Percentiles rank a stretch among this genome's conserved stretches.
Conservation (phyloP, 1,140 invertebrate genomes). For the Amphibalanus amphitrite region DNA sequence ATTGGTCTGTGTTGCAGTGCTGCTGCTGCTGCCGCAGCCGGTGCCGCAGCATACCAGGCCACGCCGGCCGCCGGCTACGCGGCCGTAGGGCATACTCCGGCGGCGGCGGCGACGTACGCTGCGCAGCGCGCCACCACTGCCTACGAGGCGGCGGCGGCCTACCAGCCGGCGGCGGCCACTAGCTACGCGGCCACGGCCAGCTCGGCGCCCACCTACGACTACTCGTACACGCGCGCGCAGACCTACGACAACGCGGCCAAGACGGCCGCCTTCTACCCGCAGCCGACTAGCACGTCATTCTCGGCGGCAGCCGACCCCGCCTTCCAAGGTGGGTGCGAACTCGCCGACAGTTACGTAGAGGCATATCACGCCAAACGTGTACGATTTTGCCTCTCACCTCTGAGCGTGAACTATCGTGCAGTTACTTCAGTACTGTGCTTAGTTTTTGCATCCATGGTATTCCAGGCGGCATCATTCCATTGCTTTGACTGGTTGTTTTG, state of each 20-base stretch:
- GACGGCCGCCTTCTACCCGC: conserved; percentile 15
- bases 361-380: no score
- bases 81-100: not conserved
- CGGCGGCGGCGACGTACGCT: not conserved
- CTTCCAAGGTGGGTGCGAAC: not conserved
- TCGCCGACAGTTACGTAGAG: no score
- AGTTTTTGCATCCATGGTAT: no score
- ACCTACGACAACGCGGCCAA: conserved; percentile 18
- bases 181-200: conserved; percentile 31
- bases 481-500: no score
- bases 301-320: not conserved
- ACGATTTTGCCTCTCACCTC: no score
- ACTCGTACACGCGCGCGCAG: conserved; percentile 23
- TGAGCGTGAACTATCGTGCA: no score
- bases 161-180: conserved; percentile 9
- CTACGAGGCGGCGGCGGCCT: not conserved
- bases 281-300: not conserved
- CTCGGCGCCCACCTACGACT: conserved; percentile 21
- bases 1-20: not conserved
- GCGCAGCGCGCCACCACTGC: conserved; percentile 1
- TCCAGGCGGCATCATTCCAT: no score
- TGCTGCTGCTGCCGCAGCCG: not conserved
- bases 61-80: not conserved
- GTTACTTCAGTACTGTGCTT: no score
- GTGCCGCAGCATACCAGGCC: not conserved